Evolutionary conservation across 2,797 vertebrate species (phyloP).

Genomic region (Micrastur ruficollis): DNA sequence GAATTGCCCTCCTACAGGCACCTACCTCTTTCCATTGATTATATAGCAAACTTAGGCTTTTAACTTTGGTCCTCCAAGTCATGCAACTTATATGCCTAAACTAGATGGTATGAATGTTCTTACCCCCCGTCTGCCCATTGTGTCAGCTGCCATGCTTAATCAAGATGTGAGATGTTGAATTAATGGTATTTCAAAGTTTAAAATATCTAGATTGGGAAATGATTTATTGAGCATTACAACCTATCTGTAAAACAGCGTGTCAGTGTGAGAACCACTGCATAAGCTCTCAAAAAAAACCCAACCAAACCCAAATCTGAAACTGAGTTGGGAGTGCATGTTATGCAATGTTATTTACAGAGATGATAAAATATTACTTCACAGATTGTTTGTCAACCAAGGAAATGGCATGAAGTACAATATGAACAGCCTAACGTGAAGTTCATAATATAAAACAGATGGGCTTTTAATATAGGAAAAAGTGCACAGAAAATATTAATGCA

Average conservation of each 20-base stretch:
- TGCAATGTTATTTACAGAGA: neutral
- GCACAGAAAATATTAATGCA: neutral
- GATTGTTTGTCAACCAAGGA: constrained; percentile 13
- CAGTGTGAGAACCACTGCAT: neutral
- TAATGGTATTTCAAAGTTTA: neutral
- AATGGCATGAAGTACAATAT: neutral
- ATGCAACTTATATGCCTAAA: constrained; percentile 33
- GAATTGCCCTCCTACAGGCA: constrained; percentile 47
- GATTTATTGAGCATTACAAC: neutral
- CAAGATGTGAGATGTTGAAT: neutral
- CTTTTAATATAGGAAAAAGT: neutral
- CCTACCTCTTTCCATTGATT: constrained; percentile 63
- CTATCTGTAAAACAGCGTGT: neutral
- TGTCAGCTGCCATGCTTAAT: neutral
- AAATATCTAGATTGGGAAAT: neutral
- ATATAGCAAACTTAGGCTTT: constrained; percentile 36
- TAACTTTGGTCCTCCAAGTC: neutral
- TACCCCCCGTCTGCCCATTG: neutral
- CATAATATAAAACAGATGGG: neutral
- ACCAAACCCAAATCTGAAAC: neutral
- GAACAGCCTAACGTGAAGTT: neutral
- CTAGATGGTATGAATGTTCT: constrained; percentile 63
- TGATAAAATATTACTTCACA: constrained; percentile 15
- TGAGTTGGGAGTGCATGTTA: neutral
- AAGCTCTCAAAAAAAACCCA: neutral